phyloP scores from a whole-genome alignment of 2,797 vertebrate genomes.

The Chaunax sp. region DNA sequence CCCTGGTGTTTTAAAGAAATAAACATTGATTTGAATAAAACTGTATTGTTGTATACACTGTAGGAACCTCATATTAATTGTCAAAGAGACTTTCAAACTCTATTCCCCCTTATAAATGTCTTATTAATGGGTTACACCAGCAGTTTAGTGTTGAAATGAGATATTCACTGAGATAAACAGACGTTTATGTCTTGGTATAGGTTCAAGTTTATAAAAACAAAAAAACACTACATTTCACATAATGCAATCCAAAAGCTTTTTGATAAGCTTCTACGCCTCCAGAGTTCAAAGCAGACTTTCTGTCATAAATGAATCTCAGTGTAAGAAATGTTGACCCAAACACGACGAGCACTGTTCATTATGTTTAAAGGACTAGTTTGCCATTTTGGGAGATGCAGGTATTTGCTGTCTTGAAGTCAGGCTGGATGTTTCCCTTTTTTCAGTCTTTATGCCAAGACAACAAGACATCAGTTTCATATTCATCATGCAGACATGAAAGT shows the following conservation, averaged over 20 bases:
- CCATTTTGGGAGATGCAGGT: too few relatives aligned
- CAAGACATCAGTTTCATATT: not conserved
- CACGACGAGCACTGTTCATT: too few relatives aligned
- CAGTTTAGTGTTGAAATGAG: too few relatives aligned
- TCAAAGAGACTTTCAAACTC: not conserved
- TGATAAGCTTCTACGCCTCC: not conserved
- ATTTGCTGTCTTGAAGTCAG: not conserved
- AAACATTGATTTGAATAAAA: not conserved
- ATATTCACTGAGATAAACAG: too few relatives aligned
- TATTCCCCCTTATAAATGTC: too few relatives aligned
- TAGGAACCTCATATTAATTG: not conserved
- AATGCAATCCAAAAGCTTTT: not conserved
- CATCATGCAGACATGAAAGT: not conserved
- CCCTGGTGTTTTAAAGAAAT: conserved; percentile 1
- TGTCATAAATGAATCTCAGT: too few relatives aligned
- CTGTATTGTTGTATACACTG: not conserved
- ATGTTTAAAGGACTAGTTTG: too few relatives aligned
- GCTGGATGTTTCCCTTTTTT: not conserved
- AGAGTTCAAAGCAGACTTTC: not conserved
- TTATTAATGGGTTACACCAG: too few relatives aligned
- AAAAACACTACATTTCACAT: conserved; percentile 6
- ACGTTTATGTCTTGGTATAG: too few relatives aligned
- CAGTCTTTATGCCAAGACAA: not conserved
- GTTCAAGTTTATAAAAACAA: too few relatives aligned
- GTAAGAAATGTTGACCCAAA: too few relatives aligned